These are phyloP conservation scores for Ridgeia piscesae DNA, from an alignment of 1,140 invertebrate genomes.

Conservation along the genomic window DNA sequence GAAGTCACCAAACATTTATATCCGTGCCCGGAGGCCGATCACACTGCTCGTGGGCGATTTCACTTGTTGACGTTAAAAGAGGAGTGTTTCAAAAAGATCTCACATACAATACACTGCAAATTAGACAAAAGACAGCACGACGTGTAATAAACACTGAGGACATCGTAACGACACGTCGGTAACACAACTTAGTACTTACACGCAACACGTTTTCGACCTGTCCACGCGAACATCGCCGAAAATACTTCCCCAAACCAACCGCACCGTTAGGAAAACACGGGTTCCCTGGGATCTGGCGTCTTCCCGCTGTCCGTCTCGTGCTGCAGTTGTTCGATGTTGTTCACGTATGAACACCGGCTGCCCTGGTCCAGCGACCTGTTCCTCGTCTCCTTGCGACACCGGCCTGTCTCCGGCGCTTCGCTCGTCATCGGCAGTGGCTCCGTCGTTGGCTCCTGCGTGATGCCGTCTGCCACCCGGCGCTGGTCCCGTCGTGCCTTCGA, in stretches of 20 bases:
- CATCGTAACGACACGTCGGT: not conserved
- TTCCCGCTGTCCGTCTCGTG: not conserved
- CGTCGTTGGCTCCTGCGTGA: not conserved
- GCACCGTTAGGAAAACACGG: not conserved
- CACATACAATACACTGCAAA: not conserved
- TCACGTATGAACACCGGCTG: not conserved
- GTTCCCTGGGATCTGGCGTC: not conserved
- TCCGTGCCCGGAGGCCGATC: too few relatives aligned
- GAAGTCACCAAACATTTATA: too few relatives aligned
- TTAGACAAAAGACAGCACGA: not conserved
- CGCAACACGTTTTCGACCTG: not conserved
- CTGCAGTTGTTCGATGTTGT: not conserved
- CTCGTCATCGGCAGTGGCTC: not conserved
- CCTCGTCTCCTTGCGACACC: not conserved
- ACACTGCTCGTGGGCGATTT: too few relatives aligned
- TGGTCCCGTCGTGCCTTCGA: slow-evolving; percentile 16
- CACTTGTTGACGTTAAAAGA: too few relatives aligned
- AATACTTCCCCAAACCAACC: not conserved
- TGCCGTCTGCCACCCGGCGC: not conserved
- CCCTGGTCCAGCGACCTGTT: not conserved
- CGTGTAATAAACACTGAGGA: not conserved
- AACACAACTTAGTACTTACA: not conserved
- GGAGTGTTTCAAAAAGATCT: not conserved
- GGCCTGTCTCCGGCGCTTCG: not conserved
- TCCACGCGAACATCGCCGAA: not conserved